Conservation (phyloP, 2,113 vertebrate species). For the Desmodus rotundus region DNA sequence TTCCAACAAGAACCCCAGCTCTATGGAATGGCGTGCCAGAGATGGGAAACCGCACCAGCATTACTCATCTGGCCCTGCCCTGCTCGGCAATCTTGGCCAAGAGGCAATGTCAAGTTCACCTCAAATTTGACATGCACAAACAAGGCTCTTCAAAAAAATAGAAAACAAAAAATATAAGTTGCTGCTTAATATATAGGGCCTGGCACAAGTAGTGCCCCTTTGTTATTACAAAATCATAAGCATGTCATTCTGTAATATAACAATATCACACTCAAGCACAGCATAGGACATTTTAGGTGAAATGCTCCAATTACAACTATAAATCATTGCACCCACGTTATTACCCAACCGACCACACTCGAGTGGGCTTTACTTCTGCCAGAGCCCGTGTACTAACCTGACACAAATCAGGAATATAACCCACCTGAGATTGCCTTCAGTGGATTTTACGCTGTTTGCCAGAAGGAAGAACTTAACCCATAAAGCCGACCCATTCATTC, state of each 20-base stretch:
- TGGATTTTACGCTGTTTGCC: background rate
- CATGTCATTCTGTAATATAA: no score
- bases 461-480: background rate
- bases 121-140: constrained; percentile 44
- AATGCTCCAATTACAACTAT: no score
- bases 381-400: background rate
- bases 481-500: background rate
- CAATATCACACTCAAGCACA: no score
- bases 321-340: no score
- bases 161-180: background rate
- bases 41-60: constrained; percentile 60
- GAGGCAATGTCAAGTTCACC: constrained; percentile 70
- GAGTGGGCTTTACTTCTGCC: no score
- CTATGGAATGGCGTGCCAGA: constrained; percentile 42
- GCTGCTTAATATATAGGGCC: background rate
- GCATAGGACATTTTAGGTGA: no score
- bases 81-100: constrained; percentile 64
- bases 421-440: background rate
- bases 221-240: no score
- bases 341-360: no score
- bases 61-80: constrained; percentile 76
- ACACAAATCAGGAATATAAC: background rate
- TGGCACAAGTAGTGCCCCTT: no score
- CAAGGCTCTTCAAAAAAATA: background rate
- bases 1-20: constrained; percentile 71